phyloP scores from a whole-genome alignment of 2,113 vertebrate genomes.

The Periophthalmodon schlosseri region DNA sequence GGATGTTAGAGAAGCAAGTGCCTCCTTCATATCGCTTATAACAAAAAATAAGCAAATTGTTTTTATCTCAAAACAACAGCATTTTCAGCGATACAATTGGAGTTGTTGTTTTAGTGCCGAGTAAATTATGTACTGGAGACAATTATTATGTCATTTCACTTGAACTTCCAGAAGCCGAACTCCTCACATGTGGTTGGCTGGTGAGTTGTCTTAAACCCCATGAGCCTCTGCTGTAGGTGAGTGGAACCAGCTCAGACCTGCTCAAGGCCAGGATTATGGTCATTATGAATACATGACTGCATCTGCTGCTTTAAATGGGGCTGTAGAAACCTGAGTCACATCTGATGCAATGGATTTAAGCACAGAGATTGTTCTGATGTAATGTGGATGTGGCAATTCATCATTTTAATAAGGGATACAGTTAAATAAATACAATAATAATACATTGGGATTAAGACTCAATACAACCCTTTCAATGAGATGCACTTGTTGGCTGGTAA shows the following conservation, averaged over 20 bases:
- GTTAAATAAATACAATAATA: too few relatives aligned
- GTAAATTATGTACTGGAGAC: too few relatives aligned
- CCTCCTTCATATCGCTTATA: not conserved
- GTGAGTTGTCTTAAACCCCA: not conserved
- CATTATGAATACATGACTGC: conserved; percentile 51
- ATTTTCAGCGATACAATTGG: not conserved
- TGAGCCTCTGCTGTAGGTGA: conserved; percentile 48
- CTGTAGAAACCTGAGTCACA: conserved; percentile 37
- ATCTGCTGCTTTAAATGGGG: conserved; percentile 47
- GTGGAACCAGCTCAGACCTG: conserved; percentile 56
- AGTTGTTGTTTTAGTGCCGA: not conserved
- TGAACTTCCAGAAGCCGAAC: not conserved
- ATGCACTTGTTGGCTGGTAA: too few relatives aligned
- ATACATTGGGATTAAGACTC: too few relatives aligned
- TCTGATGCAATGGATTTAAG: not conserved
- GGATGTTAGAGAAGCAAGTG: too few relatives aligned
- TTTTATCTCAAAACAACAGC: not conserved
- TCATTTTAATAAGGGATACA: too few relatives aligned
- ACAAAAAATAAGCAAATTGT: not conserved
- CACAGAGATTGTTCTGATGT: not conserved
- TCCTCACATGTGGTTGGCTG: not conserved
- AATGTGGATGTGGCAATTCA: not conserved
- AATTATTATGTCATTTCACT: not conserved
- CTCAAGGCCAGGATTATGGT: conserved; percentile 19
- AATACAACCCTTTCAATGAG: too few relatives aligned